A percentile compares a stretch with the other conserved stretches of the same genome.
Conservation (phyloP, 2,797 vertebrate genomes). For the Schizopygopsis malacanthus region DNA sequence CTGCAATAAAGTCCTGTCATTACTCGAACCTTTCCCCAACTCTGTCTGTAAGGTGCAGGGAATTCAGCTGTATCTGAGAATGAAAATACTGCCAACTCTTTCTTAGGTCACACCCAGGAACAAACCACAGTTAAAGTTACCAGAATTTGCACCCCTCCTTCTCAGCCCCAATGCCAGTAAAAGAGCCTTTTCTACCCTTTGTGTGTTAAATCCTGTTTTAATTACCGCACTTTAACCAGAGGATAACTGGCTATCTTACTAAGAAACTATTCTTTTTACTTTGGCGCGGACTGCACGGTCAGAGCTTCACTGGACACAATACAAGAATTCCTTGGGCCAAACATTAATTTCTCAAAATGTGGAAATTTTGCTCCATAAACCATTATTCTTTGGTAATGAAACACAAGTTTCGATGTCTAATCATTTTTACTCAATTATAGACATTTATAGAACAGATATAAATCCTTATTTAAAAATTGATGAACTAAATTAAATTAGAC, state of each 20-base stretch:
- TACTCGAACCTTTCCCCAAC: neutral
- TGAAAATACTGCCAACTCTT: conserved; percentile 50
- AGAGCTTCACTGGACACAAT: neutral
- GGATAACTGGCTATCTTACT: conserved; percentile 21
- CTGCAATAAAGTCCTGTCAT: conserved; percentile 7
- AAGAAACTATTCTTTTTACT: neutral
- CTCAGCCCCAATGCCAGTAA: conserved; percentile 58
- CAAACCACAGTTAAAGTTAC: conserved; percentile 71
- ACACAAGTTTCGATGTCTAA: neutral
- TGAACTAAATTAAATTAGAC: neutral
- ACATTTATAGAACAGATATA: neutral
- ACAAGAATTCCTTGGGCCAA: neutral
- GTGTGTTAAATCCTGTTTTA: conserved; percentile 26
- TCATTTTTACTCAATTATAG: neutral
- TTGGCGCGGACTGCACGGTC: neutral
- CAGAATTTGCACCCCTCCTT: conserved; percentile 59
- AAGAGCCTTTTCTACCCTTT: conserved; percentile 51
- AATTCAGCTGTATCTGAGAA: conserved; percentile 6
- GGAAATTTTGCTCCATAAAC: neutral
- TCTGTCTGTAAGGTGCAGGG: conserved; percentile 35
- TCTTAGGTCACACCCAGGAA: conserved; percentile 67
- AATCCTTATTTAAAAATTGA: neutral
- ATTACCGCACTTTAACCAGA: conserved; percentile 22
- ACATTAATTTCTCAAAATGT: neutral
- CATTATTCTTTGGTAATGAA: neutral